Evolutionary conservation across 2,797 vertebrate genomes (phyloP), one percentile per base, ranked within the genome.

Genomic region (Neosilurus mollespiculum): DNA sequence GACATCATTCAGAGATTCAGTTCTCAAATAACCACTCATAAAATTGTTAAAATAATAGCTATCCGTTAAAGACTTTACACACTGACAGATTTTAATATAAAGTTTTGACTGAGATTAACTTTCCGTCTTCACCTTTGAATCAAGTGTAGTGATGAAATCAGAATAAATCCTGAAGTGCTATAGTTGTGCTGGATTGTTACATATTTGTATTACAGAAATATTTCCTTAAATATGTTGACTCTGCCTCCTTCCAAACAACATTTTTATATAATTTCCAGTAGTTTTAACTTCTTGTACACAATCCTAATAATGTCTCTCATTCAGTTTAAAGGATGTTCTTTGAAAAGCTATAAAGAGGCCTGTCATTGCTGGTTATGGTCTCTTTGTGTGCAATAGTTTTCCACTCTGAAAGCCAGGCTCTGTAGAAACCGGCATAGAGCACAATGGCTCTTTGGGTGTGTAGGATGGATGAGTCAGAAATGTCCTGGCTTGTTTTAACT

Each of bases 361-460:
- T 76, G 64, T 76, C 78, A 70, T 77, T 80, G 62, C 70, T 83
- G 78, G 85, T 80, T 61, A 80, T 67, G 30, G 20, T 53, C 6
- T 49, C 80, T 86, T 81, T 84, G 73, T 81, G 64, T 67, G 58
- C 37, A 20, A 64, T 62, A 82, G 78, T 72, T 71, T 84, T 86
- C 78, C 37, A 51, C 72, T 84, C 24, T 78, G n/a, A 81, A 78
- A 78, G 78, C 64, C 65, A 69, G 58, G 54, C 78, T 84, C 67
- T 83, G 81, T 83, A 81, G 86, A 83, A 82, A 85, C 78, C 64
- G 58, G 81, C 66, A 61, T 34, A 6, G 11, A 61, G 51, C 85
- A 88, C 81, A 88, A 83, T 85, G 83, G 18, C 58, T 67, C 24
- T 54, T 34, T 83, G 81, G 85, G 81, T 81, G 78, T 86, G 81